Conservation (phyloP, 2,797 vertebrate genomes). For the Acipenser oxyrinchus region DNA sequence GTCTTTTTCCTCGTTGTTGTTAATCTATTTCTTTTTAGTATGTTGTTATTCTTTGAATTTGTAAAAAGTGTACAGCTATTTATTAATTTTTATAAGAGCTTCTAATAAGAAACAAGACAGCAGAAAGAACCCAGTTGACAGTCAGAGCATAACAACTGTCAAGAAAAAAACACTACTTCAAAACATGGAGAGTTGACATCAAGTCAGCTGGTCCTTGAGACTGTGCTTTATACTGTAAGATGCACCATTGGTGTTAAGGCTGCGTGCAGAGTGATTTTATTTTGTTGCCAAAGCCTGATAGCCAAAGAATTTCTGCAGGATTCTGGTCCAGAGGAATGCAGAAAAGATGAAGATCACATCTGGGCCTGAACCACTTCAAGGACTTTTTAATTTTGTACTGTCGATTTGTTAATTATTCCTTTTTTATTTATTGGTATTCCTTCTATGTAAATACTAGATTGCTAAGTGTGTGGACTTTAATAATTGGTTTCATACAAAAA, state of each 20-base stretch:
- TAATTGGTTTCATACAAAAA: constrained; percentile 24
- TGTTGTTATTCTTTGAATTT: constrained; percentile 48
- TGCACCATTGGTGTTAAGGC: constrained; percentile 55
- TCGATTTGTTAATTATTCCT: constrained; percentile 32
- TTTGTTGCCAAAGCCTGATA: constrained; percentile 85
- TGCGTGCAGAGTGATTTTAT: constrained; percentile 74
- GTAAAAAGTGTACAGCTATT: constrained; percentile 64
- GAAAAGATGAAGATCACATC: constrained; percentile 36
- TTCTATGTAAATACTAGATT: constrained; percentile 26
- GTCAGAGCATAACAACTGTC: constrained; percentile 22
- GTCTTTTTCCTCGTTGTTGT: constrained; percentile 43
- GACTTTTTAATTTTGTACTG: constrained; percentile 20
- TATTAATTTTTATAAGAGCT: constrained; percentile 47
- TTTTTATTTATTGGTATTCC: constrained; percentile 22
- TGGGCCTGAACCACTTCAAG: constrained; percentile 26
- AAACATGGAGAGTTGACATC: constrained; percentile 47
- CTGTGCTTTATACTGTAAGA: constrained; percentile 47
- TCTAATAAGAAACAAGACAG: constrained; percentile 26
- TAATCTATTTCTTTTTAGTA: constrained; percentile 48
- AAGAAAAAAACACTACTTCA: constrained; percentile 1
- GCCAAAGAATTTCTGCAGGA: constrained; percentile 85
- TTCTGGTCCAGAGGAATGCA: constrained; percentile 64
- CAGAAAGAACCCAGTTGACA: constrained; percentile 28
- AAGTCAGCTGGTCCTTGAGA: constrained; percentile 52
- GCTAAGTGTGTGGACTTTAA: constrained; percentile 39